Evolutionary conservation across 2,113 vertebrate species (phyloP).

Genomic region (Agapornis roseicollis): DNA sequence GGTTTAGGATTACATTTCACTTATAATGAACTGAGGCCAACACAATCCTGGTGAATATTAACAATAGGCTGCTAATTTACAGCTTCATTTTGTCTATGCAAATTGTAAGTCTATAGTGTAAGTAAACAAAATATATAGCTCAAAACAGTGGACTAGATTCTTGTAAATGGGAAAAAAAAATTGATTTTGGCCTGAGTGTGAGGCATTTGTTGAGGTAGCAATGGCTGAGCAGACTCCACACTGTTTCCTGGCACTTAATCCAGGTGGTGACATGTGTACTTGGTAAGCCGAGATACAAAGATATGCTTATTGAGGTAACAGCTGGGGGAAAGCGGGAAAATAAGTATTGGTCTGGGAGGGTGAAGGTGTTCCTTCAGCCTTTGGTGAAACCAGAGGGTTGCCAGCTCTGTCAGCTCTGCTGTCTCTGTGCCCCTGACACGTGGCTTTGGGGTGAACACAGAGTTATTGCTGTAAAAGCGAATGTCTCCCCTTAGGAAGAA

Average conservation of each 20-base stretch:
- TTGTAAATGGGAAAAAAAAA: neutral
- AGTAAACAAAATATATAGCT: neutral
- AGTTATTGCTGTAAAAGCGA: neutral
- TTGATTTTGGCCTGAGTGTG: neutral
- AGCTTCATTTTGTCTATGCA: neutral
- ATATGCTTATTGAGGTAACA: neutral
- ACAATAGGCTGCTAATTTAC: neutral
- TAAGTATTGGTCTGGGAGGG: neutral
- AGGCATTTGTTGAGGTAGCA: neutral
- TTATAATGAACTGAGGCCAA: neutral
- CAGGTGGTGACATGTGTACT: rapidly evolving
- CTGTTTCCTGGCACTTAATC: neutral
- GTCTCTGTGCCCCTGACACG: neutral
- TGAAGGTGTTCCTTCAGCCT: neutral
- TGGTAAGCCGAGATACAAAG: neutral
- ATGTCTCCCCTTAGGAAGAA: neutral
- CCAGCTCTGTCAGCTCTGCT: neutral
- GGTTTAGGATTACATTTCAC: neutral
- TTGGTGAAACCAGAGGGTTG: neutral
- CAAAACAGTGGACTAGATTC: neutral
- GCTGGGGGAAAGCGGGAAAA: neutral
- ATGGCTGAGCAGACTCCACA: neutral
- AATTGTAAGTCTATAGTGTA: neutral
- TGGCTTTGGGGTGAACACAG: neutral
- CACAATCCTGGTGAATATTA: neutral